Percentiles rank a stretch among this genome's conserved stretches.
phyloP scores from a whole-genome alignment of 2,888 invertebrate species.

The Ormyrus labotus region DNA sequence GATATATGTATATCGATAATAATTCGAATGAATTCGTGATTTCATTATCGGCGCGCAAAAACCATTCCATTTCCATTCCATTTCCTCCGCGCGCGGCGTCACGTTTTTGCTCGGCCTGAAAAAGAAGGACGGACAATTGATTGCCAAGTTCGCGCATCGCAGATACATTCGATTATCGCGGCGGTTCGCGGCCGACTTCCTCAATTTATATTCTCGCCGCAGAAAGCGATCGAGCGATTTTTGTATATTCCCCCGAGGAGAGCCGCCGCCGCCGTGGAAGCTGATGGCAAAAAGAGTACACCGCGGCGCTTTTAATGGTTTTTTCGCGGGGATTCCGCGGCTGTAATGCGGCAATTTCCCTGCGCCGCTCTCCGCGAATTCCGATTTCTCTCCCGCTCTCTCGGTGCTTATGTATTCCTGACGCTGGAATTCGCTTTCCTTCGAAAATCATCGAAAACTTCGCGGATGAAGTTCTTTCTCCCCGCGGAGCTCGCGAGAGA shows the following conservation, averaged over 20 bases:
- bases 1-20: no score
- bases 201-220: conserved; percentile 8
- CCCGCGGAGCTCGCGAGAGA: not conserved
- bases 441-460: not conserved
- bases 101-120: no score
- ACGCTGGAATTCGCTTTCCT: conserved; percentile 24
- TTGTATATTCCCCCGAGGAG: not conserved
- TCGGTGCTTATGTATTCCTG: conserved; percentile 8
- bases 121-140: not conserved
- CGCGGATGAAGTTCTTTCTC: not conserved
- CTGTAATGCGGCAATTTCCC: conserved; percentile 30
- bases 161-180: not conserved
- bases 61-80: not conserved
- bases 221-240: conserved; percentile 9
- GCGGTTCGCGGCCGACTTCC: conserved; percentile 17
- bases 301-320: not conserved
- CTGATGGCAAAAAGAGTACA: not conserved
- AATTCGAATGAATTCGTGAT: not conserved
- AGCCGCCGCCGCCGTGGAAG: not conserved
- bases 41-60: not conserved
- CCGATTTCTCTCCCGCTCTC: conserved; percentile 24
- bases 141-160: conserved; percentile 16
- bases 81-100: not conserved
- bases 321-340: conserved; percentile 19
- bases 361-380: conserved; percentile 1